Evolutionary conservation across 2,113 vertebrate species (phyloP).

Genomic region (Dromaius novaehollandiae): DNA sequence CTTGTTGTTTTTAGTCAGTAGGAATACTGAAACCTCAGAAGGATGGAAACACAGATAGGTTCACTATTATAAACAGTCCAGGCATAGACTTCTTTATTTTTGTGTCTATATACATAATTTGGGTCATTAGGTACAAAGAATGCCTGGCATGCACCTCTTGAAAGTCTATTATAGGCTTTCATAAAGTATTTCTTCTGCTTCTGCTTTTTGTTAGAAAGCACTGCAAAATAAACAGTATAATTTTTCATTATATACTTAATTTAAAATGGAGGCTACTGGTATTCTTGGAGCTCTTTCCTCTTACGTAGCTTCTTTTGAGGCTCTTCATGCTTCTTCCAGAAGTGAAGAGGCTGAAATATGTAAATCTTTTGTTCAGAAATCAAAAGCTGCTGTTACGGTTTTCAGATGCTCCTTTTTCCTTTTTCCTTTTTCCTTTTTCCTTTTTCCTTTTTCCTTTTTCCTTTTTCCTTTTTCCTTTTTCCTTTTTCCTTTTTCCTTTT

Average conservation of each 20-base stretch:
- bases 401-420: background rate
- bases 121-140: background rate
- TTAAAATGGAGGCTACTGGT: background rate
- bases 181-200: background rate
- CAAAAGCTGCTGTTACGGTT: background rate
- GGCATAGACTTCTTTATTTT: background rate
- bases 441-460: too few relatives aligned
- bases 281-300: background rate
- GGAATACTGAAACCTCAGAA: constrained; percentile 9
- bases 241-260: background rate
- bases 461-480: background rate
- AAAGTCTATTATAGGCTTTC: background rate
- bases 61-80: background rate
- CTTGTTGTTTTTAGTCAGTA: background rate
- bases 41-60: background rate
- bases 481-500: too few relatives aligned
- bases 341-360: background rate
- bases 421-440: too few relatives aligned
- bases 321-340: background rate
- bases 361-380: background rate
- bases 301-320: background rate
- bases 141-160: background rate
- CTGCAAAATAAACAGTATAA: background rate
- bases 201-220: background rate
- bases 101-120: background rate